Base-by-base conservation (phyloP, 2,888 invertebrate species). In the Aleiodes leptofemur region DNA sequence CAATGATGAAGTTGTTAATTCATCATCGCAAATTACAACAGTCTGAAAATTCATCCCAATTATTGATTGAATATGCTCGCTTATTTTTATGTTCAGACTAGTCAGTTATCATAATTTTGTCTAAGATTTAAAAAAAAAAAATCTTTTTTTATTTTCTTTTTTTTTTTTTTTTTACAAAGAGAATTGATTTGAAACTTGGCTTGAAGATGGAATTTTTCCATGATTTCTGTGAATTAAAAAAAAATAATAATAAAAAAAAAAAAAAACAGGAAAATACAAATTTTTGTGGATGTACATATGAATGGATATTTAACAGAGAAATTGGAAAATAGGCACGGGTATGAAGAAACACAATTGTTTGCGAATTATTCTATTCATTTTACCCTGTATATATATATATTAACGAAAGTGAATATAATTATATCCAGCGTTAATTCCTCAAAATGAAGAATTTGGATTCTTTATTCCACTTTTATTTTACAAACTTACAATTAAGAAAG, bases 1-100 rank as follows among this genome's bases (percentile, higher is more conserved):
- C 23, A 23, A 23, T 9, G 34, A 82, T 51, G 78, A 78, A 69
- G 83, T 86, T 55, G 81, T 84, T 61, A 88, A 87, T 11, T 84
- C 82, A 64, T 88, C 87, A 61, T 77, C 86, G 72, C 84, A 84
- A 78, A 85, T 88, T 14, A 89, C 88, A 57, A 87, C 86, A 31
- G 88, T 89, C 77, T 89, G 83, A 85, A 72, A n/a, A 48, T 29
- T 66, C 9, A 51, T 23, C 9, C 11, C 23, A 29, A 14, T 53
- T 53, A 53, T 43, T 3, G 43, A 43, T 43, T 43, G 7, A 55
- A 55, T 23, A 23, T 11, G 16, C 4, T 29, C 23, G 29, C 16
- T 55, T 55, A 29, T 23, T 73, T 76, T 79, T 76, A 66, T 73
- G 82, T 82, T 77, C 81, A 78, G 82, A 77, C 84, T 85, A 85